Evolutionary conservation across 1,140 invertebrate species (phyloP).

Genomic region (Drosophila orosa): DNA sequence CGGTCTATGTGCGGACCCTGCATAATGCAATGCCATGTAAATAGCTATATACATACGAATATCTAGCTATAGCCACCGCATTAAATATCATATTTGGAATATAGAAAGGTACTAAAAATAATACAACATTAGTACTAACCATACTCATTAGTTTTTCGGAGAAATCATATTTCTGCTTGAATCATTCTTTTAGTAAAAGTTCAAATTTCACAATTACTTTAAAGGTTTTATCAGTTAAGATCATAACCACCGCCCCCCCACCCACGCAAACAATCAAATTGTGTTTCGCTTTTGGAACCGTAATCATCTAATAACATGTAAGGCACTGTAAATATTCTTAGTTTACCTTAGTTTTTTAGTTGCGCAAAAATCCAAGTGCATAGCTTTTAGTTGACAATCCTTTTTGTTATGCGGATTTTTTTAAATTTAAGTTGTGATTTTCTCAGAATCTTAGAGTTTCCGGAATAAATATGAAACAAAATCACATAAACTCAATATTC

Average conservation of each 20-base stretch:
- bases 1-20: slow-evolving; percentile 24
- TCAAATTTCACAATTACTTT: slow-evolving; percentile 25
- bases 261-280: slow-evolving; percentile 40
- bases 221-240: background rate
- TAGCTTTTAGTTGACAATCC: slow-evolving; percentile 13
- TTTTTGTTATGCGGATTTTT: slow-evolving; percentile 29
- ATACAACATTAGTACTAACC: slow-evolving; percentile 7
- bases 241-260: background rate
- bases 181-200: slow-evolving; percentile 36
- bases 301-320: slow-evolving; percentile 23
- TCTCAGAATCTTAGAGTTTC: slow-evolving; percentile 37
- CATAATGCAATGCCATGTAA: slow-evolving; percentile 42
- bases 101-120: slow-evolving; percentile 23
- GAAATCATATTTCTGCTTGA: slow-evolving; percentile 20
- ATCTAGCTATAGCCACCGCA: slow-evolving; percentile 40
- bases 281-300: slow-evolving; percentile 17
- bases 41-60: slow-evolving; percentile 35
- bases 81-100: slow-evolving; percentile 27
- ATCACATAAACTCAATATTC: background rate
- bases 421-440: slow-evolving; percentile 35
- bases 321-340: slow-evolving; percentile 35
- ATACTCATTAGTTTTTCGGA: slow-evolving; percentile 6
- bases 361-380: slow-evolving; percentile 23
- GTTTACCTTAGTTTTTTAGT: slow-evolving; percentile 32
- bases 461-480: slow-evolving; percentile 46